Conservation (phyloP, 2,888 invertebrate genomes). For the Pimpla rufipes region DNA sequence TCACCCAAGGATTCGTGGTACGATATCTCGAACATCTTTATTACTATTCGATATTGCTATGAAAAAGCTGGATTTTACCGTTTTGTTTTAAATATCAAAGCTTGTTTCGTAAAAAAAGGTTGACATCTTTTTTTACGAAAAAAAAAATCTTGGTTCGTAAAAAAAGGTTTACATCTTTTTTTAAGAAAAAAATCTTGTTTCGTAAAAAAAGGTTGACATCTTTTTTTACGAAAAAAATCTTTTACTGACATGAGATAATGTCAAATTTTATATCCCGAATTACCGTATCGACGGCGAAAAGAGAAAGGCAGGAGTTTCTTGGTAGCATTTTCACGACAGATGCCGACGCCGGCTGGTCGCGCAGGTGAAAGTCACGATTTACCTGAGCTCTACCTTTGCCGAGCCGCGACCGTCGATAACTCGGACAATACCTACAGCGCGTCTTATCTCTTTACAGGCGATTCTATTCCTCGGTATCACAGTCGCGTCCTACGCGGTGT, state of each 20-base stretch:
- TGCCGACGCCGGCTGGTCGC: conserved; percentile 2
- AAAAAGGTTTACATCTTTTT: too few relatives aligned
- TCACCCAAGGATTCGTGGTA: conserved; percentile 86
- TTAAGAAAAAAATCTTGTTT: too few relatives aligned
- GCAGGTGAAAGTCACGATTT: conserved; percentile 17
- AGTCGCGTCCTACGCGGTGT: conserved; percentile 84
- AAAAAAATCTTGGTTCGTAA: too few relatives aligned
- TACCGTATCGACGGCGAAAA: conserved; percentile 10
- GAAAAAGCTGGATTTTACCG: too few relatives aligned
- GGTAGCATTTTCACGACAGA: neutral
- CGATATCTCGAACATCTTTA: conserved; percentile 71
- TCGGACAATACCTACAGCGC: neutral
- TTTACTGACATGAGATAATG: too few relatives aligned
- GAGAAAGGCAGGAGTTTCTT: neutral
- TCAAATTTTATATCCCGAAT: neutral
- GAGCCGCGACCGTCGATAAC: conserved; percentile 29
- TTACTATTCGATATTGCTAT: neutral
- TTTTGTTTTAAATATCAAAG: too few relatives aligned
- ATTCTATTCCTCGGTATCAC: conserved; percentile 87
- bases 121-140: too few relatives aligned
- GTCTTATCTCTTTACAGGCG: conserved; percentile 83
- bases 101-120: too few relatives aligned
- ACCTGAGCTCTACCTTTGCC: neutral
- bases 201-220: too few relatives aligned
- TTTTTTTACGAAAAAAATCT: too few relatives aligned